A percentile compares a stretch with the other conserved stretches of the same genome.
These are phyloP conservation scores for Drosophila birchii DNA, from an alignment of 2,888 invertebrate species.

Conservation along the genomic window DNA sequence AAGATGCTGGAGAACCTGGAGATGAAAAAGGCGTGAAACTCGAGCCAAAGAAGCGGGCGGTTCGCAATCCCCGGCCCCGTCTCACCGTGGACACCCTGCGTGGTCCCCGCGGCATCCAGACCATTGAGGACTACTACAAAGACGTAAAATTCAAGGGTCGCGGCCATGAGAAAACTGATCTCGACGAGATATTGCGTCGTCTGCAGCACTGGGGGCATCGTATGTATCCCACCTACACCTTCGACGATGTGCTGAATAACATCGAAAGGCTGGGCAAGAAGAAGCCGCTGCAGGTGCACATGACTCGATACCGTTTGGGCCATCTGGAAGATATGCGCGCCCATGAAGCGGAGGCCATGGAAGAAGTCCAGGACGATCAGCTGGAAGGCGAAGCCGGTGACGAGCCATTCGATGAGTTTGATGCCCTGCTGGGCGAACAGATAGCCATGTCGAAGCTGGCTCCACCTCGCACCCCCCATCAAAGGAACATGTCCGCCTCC, in stretches of 20 bases:
- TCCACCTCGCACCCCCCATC: constrained; percentile 79
- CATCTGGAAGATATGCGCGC: constrained; percentile 84
- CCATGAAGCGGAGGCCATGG: constrained; percentile 84
- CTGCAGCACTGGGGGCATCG: constrained; percentile 97
- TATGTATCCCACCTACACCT: constrained; percentile 94
- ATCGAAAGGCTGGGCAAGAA: constrained; percentile 93
- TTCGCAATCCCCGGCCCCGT: constrained; percentile 88
- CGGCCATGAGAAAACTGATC: constrained; percentile 92
- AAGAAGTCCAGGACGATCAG: constrained; percentile 84
- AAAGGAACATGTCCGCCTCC: constrained; percentile 44
- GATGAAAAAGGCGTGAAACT: constrained; percentile 69
- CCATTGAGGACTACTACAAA: constrained; percentile 91
- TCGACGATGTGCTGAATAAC: constrained; percentile 93
- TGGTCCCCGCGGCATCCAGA: constrained; percentile 91
- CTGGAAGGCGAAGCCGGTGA: constrained; percentile 79
- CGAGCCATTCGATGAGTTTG: constrained; percentile 87
- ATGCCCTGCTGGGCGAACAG: constrained; percentile 88
- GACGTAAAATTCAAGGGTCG: constrained; percentile 92
- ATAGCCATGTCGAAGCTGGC: constrained; percentile 86
- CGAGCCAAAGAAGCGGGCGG: constrained; percentile 86
- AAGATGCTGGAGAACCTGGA: constrained; percentile 84
- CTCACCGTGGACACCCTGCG: constrained; percentile 90
- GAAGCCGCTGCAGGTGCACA: constrained; percentile 90
- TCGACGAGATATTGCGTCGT: constrained; percentile 91
- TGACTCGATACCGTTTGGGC: constrained; percentile 87